Conservation (phyloP, 2,888 invertebrate genomes). For the Emmelina monodactyla region DNA sequence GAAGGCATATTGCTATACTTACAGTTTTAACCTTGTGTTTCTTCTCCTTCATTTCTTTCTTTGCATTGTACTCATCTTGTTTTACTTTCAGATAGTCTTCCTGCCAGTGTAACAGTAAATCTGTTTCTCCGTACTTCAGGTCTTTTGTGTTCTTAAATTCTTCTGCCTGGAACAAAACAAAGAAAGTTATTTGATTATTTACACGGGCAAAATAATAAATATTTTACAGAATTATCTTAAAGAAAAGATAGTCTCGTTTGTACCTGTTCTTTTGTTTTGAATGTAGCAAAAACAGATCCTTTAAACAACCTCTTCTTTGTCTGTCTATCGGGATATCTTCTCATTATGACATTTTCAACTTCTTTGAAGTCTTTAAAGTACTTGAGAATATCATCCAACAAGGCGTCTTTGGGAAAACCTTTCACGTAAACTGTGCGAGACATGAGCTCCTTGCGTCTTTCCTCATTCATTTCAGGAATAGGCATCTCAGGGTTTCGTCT, state of each 20-base stretch:
- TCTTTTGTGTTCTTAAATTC: conserved; percentile 76
- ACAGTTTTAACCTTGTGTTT: conserved; percentile 55
- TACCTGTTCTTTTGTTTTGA: conserved; percentile 77
- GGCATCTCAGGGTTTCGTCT: conserved; percentile 77
- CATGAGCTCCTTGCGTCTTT: conserved; percentile 79
- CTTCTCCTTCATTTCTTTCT: conserved; percentile 65
- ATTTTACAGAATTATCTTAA: too few relatives aligned
- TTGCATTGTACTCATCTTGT: conserved; percentile 70
- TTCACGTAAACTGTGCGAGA: conserved; percentile 86
- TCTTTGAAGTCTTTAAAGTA: conserved; percentile 76
- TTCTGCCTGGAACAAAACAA: conserved; percentile 72
- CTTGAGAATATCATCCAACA: conserved; percentile 74
- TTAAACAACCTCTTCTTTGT: conserved; percentile 77
- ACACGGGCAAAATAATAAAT: too few relatives aligned
- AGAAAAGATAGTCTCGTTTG: too few relatives aligned
- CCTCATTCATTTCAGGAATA: conserved; percentile 85
- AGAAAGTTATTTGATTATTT: too few relatives aligned
- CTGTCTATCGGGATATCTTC: conserved; percentile 67
- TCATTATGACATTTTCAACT: conserved; percentile 73
- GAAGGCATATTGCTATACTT: too few relatives aligned
- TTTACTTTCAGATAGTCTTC: conserved; percentile 72
- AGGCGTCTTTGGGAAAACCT: conserved; percentile 77
- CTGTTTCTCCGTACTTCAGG: conserved; percentile 72
- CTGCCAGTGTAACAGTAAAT: conserved; percentile 75
- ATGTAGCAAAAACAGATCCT: conserved; percentile 92